A percentile compares a stretch with the other conserved stretches of the same genome.
phyloP scores from a whole-genome alignment of 2,113 vertebrate genomes.

The Nothocercus julius region DNA sequence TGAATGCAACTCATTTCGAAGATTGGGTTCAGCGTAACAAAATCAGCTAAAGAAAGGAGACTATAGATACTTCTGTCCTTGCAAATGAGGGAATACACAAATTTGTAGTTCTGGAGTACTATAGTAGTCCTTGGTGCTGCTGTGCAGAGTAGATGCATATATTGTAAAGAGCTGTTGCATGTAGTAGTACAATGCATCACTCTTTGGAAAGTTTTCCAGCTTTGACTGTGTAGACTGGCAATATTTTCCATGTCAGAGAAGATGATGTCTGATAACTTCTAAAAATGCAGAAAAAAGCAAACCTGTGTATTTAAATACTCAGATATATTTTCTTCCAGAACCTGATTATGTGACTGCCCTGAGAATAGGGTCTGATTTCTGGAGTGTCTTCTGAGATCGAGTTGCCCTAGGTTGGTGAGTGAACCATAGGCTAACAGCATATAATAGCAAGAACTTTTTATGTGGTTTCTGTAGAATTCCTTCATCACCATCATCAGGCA shows the following conservation, averaged over 20 bases:
- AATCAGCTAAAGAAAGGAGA: not conserved
- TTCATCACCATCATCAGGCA: not conserved
- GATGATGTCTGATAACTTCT: not conserved
- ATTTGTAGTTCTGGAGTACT: not conserved
- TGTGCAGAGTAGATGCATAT: not conserved
- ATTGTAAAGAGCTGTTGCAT: not conserved
- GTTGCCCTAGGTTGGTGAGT: not conserved
- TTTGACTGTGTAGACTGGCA: not conserved
- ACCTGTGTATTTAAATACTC: not conserved
- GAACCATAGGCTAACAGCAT: not conserved
- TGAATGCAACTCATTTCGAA: not conserved
- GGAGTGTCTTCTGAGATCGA: not conserved
- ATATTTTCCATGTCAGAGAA: not conserved
- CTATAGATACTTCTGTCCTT: not conserved
- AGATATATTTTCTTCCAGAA: not conserved
- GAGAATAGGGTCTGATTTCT: not conserved
- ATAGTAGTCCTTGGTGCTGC: not conserved
- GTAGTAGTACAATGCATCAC: fast-evolving
- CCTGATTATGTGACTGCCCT: not conserved
- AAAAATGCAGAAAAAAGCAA: not conserved
- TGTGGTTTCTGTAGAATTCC: not conserved
- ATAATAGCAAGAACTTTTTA: not conserved
- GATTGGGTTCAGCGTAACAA: not conserved
- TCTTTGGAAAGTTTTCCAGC: not conserved
- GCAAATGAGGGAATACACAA: not conserved